phyloP scores from a whole-genome alignment of 2,888 invertebrate species.

The Drosophila colorata region DNA sequence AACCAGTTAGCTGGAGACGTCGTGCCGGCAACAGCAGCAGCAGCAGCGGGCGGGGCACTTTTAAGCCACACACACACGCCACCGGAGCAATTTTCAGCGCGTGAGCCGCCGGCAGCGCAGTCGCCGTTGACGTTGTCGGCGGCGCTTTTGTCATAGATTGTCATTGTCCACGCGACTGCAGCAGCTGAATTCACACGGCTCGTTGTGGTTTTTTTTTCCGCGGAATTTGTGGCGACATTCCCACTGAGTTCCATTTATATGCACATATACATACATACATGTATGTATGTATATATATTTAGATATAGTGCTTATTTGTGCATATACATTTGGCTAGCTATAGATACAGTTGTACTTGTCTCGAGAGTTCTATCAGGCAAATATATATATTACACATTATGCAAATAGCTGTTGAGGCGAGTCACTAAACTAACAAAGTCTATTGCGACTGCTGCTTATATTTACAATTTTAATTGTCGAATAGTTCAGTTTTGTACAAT shows the following conservation, averaged over 20 bases:
- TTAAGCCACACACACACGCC: slow-evolving; percentile 73
- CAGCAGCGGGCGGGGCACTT: slow-evolving; percentile 57
- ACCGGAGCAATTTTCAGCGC: slow-evolving; percentile 69
- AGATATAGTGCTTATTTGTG: slow-evolving; percentile 2
- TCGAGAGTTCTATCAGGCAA: slow-evolving; percentile 1
- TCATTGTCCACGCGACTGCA: slow-evolving; percentile 75
- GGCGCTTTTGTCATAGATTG: slow-evolving; percentile 73
- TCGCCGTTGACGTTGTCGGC: slow-evolving; percentile 23
- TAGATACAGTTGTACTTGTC: slow-evolving; percentile 49
- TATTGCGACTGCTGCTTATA: background rate
- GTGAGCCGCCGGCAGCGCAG: slow-evolving; percentile 49
- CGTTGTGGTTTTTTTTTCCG: slow-evolving; percentile 65
- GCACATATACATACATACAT: slow-evolving; percentile 6
- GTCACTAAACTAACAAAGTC: slow-evolving; percentile 3
- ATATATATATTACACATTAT: slow-evolving; percentile 13
- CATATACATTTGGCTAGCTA: slow-evolving; percentile 14
- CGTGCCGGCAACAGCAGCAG: slow-evolving; percentile 14
- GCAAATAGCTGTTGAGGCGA: slow-evolving; percentile 14
- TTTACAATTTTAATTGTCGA: background rate
- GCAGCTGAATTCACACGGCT: slow-evolving; percentile 77
- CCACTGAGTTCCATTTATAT: slow-evolving; percentile 58
- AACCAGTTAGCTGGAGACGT: slow-evolving; percentile 55
- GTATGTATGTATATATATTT: slow-evolving; percentile 8
- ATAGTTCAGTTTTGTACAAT: background rate
- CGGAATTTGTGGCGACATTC: slow-evolving; percentile 76